A percentile compares a stretch with the other conserved stretches of the same genome.
Conservation (phyloP, 1,140 invertebrate genomes). For the Saxidomus purpurata region DNA sequence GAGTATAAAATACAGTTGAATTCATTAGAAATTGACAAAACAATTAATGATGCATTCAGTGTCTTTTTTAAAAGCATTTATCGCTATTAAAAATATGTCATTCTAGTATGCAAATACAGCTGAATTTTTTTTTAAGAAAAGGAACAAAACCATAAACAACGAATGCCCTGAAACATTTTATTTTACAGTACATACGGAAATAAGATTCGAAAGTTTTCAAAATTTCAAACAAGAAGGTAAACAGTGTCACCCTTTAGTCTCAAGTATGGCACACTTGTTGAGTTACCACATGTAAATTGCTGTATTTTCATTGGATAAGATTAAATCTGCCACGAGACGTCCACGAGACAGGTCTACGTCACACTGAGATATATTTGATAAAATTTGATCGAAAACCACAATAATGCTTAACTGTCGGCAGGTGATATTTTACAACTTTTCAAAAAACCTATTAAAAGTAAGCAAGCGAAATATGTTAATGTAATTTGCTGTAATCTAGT, state of each 20-base stretch:
- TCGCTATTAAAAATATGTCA: too few relatives aligned
- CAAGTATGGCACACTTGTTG: constrained; percentile 14
- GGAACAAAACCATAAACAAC: too few relatives aligned
- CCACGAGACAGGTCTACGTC: neutral
- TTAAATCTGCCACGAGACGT: neutral
- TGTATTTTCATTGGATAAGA: constrained; percentile 35
- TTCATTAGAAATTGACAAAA: too few relatives aligned
- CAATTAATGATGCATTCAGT: too few relatives aligned
- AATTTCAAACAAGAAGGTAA: constrained; percentile 7
- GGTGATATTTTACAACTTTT: constrained; percentile 12
- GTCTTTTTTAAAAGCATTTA: too few relatives aligned
- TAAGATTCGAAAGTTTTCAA: too few relatives aligned
- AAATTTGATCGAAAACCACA: constrained; percentile 28
- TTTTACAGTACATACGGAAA: too few relatives aligned
- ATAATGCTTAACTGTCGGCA: neutral
- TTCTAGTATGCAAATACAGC: too few relatives aligned
- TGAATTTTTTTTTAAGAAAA: too few relatives aligned
- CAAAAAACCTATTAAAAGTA: constrained; percentile 14
- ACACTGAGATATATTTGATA: constrained; percentile 3
- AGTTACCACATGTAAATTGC: constrained; percentile 12
- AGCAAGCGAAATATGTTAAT: constrained; percentile 19
- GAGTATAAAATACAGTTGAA: neutral
- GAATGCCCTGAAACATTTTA: too few relatives aligned
- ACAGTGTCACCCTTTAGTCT: constrained; percentile 22
- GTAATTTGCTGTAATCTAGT: neutral